These are phyloP conservation scores for Eupithecia subfuscata DNA, from an alignment of 2,888 invertebrate species.

Conservation along the genomic window DNA sequence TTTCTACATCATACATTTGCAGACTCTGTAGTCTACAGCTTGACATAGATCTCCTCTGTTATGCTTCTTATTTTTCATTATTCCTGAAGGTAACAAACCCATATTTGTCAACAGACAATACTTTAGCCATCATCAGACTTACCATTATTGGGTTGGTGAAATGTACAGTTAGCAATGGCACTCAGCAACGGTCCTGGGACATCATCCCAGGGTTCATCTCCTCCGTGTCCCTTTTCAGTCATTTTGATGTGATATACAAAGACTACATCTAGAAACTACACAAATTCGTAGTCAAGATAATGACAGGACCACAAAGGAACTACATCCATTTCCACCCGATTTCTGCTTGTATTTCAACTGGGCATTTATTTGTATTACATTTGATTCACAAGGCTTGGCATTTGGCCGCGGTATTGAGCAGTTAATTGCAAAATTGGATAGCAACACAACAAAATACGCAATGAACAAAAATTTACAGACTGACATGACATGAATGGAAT, in stretches of 20 bases:
- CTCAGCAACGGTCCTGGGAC: constrained; percentile 82
- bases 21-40: background rate
- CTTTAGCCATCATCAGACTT: constrained; percentile 33
- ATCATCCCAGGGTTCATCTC: constrained; percentile 73
- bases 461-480: constrained; percentile 42
- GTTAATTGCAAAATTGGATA: constrained; percentile 14
- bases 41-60: background rate
- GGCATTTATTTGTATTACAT: constrained; percentile 8
- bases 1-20: background rate
- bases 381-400: constrained; percentile 4
- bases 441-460: constrained; percentile 37
- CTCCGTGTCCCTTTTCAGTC: constrained; percentile 74
- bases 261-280: constrained; percentile 18
- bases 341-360: constrained; percentile 1
- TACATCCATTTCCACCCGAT: constrained; percentile 29
- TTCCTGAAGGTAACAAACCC: background rate
- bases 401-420: background rate
- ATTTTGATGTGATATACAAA: constrained; percentile 50
- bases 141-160: constrained; percentile 75
- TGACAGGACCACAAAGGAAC: constrained; percentile 41
- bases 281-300: constrained; percentile 31
- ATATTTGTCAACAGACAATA: background rate
- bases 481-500: background rate
- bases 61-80: background rate
- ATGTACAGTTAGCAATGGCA: constrained; percentile 86